These are phyloP conservation scores for Oplegnathus fasciatus DNA, from an alignment of 2,113 vertebrate genomes.

Conservation along the genomic window DNA sequence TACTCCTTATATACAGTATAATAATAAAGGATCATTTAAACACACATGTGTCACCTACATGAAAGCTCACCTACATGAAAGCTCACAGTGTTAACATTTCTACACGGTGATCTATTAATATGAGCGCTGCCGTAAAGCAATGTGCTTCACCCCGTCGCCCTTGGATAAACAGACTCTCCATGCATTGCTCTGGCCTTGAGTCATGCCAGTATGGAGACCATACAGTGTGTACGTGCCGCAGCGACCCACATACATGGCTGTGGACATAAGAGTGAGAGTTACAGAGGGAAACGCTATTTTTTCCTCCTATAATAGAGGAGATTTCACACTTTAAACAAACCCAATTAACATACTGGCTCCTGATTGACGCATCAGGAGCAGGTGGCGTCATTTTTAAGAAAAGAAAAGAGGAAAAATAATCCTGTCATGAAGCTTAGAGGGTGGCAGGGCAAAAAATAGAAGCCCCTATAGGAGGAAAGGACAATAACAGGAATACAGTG, in stretches of 20 bases:
- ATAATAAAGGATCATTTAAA: background rate
- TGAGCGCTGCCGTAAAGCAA: constrained; percentile 43
- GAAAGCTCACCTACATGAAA: background rate
- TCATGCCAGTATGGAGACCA: constrained; percentile 23
- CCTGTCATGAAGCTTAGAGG: background rate
- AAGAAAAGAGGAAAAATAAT: background rate
- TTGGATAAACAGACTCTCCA: constrained; percentile 22
- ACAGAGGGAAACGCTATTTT: background rate
- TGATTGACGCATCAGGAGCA: background rate
- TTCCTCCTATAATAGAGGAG: fast-evolving
- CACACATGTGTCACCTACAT: background rate
- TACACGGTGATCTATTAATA: constrained; percentile 37
- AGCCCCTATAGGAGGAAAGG: background rate
- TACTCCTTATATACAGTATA: background rate
- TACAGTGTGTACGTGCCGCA: constrained; percentile 46
- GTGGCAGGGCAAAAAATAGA: background rate
- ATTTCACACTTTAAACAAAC: background rate
- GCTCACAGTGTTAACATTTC: background rate
- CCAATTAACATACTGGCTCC: fast-evolving
- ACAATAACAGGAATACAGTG: too few species aligned
- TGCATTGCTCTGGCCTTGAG: constrained; percentile 14
- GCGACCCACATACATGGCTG: constrained; percentile 24
- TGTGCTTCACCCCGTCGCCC: constrained; percentile 46
- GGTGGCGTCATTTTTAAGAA: background rate
- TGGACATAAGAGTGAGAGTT: background rate